Base-by-base conservation (phyloP, 2,888 invertebrate species). In the Chymomyza amoena region DNA sequence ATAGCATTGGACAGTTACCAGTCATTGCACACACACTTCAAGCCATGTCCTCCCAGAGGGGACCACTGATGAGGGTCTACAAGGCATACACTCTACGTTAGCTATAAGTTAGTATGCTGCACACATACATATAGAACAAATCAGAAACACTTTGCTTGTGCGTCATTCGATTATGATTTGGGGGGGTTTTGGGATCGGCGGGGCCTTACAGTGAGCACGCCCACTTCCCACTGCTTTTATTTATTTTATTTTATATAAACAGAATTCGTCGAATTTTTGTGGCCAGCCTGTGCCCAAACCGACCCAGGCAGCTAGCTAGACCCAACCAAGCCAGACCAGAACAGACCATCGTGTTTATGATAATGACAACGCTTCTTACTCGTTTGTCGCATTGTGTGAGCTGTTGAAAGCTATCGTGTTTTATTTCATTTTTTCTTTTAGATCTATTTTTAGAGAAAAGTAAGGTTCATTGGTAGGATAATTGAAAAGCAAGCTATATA, bases 111-210 rank as follows among this genome's bases (percentile, higher is more conserved):
- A 51, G 6, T 62, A 65, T 64, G 51, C 54, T 59, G 62, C 56
- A 25, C 39, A 61, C 50, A 68, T 6, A 59, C 39, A 50, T 9
- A 61, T 13, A 39, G 64, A 54, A 59, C 61, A 77, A 78, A 78
- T 77, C 74, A 68, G 67, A 78, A 67, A 62, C 61, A 61, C 54
- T 67, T 56, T 39, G 28, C 50, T 80, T 78, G 80, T 84, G 84
- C 84, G 88, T 84, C 84, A 84, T 87, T 87, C 78, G 85, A 84
- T 84, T 88, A 78, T 84, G 84, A 78, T 69, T 84, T 81, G 64
- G 76, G 69, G 64, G 63, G 50, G 39, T 32, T 16, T 18, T 36
- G 39, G 15, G n/a, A 15, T 15, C 57, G 16, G 74, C 36, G 77
- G 67, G 67, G 70, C 64, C 64, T 54, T 57, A 59, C 60, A 59